Percentiles rank a stretch among this genome's conserved stretches.
Evolutionary conservation across 2,797 vertebrate species (phyloP).

Genomic region (Pelobates cultripes): DNA sequence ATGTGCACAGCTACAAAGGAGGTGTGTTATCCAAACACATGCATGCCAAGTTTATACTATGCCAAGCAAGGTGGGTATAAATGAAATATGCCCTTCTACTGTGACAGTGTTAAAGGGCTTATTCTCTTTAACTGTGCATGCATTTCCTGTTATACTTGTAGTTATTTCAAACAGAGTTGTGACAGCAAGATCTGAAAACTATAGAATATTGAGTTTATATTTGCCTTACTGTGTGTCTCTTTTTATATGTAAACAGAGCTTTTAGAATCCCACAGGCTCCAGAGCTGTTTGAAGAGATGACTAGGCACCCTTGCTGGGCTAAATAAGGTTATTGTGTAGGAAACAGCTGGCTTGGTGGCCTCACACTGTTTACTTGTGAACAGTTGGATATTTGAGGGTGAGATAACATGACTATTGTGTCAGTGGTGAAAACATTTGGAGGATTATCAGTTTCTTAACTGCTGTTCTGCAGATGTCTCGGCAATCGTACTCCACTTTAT

Average conservation of each 20-base stretch:
- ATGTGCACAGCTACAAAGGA: too few relatives aligned
- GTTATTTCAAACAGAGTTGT: too few relatives aligned
- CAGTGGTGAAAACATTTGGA: not conserved
- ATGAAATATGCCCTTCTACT: too few relatives aligned
- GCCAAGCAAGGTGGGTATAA: too few relatives aligned
- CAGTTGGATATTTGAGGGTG: not conserved
- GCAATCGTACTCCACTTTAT: not conserved
- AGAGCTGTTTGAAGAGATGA: not conserved
- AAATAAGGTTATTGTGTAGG: not conserved
- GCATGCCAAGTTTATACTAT: too few relatives aligned
- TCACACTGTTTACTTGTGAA: constrained; percentile 1
- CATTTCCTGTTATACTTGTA: too few relatives aligned
- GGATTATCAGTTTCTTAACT: constrained; percentile 9
- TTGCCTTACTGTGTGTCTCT: too few relatives aligned
- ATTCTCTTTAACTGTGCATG: too few relatives aligned
- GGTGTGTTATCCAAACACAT: too few relatives aligned
- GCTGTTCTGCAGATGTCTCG: not conserved
- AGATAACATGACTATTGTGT: constrained; percentile 12
- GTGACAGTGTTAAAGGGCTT: too few relatives aligned
- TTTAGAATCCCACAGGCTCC: not conserved
- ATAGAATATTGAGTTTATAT: too few relatives aligned
- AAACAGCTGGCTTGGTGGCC: constrained; percentile 9
- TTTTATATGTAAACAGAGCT: not conserved
- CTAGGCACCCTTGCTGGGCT: not conserved
- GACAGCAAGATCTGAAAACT: too few relatives aligned